Evolutionary conservation across 2,888 invertebrate genomes (phyloP).

Genomic region (Acrobasis consociella): DNA sequence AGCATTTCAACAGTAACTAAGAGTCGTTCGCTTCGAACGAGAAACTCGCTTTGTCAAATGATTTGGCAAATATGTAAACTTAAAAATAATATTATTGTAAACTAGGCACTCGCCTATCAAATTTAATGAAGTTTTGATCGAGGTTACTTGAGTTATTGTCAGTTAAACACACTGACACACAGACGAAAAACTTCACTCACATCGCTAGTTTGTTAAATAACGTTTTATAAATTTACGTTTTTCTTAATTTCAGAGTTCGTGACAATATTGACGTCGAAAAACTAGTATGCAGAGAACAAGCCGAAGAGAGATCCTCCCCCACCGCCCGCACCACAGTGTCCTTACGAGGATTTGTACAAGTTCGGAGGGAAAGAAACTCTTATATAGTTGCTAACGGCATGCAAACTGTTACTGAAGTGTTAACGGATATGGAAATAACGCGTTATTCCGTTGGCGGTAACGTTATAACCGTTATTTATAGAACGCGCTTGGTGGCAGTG

Average conservation of each 20-base stretch:
- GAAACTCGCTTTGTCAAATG: too few relatives aligned
- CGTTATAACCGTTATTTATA: constrained; percentile 36
- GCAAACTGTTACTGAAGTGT: constrained; percentile 46
- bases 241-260: constrained; percentile 88
- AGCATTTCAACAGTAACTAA: too few relatives aligned
- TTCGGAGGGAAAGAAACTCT: constrained; percentile 78
- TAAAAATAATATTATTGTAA: too few relatives aligned
- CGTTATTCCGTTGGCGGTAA: constrained; percentile 31
- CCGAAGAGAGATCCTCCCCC: constrained; percentile 67
- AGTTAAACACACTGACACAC: too few relatives aligned
- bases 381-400: constrained; percentile 53
- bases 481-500: constrained; percentile 62
- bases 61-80: too few relatives aligned
- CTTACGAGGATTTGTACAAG: constrained; percentile 54
- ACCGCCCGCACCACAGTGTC: constrained; percentile 47
- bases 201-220: too few relatives aligned
- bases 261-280: constrained; percentile 92
- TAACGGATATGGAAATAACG: constrained; percentile 26
- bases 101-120: too few relatives aligned
- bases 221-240: too few relatives aligned
- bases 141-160: too few relatives aligned
- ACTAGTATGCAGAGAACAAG: constrained; percentile 84
- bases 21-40: too few relatives aligned
- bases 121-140: too few relatives aligned
- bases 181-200: too few relatives aligned